Conservation (phyloP, 2,113 vertebrate genomes). For the Gambusia affinis region DNA sequence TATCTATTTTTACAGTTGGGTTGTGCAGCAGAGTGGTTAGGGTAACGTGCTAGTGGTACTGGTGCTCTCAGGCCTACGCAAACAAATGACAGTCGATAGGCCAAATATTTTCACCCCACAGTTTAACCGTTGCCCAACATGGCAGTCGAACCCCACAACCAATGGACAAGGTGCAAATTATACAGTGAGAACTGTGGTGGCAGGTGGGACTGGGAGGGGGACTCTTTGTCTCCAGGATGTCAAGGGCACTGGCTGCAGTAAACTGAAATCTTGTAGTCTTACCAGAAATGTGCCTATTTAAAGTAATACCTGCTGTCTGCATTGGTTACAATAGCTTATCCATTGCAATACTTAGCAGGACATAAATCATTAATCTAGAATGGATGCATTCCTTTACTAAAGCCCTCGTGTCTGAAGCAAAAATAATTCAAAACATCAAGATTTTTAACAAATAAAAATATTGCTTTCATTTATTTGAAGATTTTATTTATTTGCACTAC, state of each 20-base stretch:
- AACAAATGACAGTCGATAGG: slow-evolving; percentile 41
- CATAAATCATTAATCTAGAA: background rate
- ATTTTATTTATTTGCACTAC: no score
- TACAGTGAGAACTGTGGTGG: background rate
- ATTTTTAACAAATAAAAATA: no score
- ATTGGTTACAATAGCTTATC: background rate
- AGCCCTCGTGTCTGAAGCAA: background rate
- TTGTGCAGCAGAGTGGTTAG: slow-evolving; percentile 72
- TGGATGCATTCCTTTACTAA: background rate
- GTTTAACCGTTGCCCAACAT: slow-evolving; percentile 70
- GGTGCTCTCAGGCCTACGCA: slow-evolving; percentile 43
- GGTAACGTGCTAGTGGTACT: slow-evolving; percentile 31
- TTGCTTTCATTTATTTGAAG: no score
- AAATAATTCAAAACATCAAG: background rate
- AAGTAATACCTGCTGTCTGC: background rate
- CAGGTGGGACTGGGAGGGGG: background rate
- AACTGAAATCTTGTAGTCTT: background rate
- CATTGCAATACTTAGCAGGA: background rate
- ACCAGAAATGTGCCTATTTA: background rate
- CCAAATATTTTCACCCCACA: slow-evolving; percentile 60
- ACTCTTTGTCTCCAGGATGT: background rate
- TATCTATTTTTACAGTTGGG: slow-evolving; percentile 77
- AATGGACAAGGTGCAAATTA: background rate
- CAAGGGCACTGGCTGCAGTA: background rate
- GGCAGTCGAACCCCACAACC: slow-evolving; percentile 44